Evolutionary conservation across 64 coral and sea anemone species (phyloP).

Genomic region (Stichodactyla mertensii): DNA sequence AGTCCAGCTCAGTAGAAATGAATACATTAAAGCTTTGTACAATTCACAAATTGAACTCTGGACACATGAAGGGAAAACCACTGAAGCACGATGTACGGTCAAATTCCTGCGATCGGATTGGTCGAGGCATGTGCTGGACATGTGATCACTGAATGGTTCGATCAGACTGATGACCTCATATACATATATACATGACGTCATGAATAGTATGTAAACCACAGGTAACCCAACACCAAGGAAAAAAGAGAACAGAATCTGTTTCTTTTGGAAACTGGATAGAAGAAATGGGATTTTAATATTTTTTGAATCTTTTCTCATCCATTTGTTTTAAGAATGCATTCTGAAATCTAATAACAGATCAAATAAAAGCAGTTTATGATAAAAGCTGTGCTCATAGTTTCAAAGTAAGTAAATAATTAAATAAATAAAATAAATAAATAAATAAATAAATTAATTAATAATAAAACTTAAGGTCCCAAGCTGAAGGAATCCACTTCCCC

Average conservation of each 20-base stretch:
- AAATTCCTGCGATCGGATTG: background rate
- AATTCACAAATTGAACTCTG: background rate
- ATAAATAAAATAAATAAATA: too few species aligned
- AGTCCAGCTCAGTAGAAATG: background rate
- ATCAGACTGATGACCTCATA: background rate
- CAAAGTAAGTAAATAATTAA: too few species aligned
- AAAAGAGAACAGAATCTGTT: background rate
- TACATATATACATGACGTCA: background rate
- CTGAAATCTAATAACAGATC: too few species aligned
- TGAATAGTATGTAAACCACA: background rate
- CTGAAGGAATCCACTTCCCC: too few species aligned
- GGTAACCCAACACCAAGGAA: background rate
- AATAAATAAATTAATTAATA: too few species aligned
- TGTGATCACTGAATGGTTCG: background rate
- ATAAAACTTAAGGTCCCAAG: too few species aligned
- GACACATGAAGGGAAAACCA: background rate
- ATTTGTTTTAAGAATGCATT: too few species aligned
- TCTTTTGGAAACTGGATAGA: background rate
- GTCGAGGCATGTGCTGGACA: background rate
- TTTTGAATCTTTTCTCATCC: too few species aligned
- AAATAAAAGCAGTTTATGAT: too few species aligned
- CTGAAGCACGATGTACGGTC: background rate
- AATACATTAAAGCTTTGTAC: background rate
- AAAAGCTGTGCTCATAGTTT: too few species aligned
- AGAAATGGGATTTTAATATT: background rate